Conservation (phyloP, 2,888 invertebrate species). For the Tinea pellionella region DNA sequence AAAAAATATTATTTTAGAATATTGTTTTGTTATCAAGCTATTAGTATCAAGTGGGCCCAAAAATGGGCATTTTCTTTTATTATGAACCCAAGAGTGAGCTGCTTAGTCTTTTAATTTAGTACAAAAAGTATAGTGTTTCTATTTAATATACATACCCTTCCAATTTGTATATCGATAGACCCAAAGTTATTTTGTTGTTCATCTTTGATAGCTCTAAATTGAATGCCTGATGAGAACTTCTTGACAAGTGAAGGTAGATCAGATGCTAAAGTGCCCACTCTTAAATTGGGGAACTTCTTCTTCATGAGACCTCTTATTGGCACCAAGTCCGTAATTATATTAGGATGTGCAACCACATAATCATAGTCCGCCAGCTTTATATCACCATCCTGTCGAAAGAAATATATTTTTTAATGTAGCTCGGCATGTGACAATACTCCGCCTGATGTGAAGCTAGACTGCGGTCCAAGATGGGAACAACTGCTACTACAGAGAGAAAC, state of each 20-base stretch:
- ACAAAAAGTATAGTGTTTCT: too few relatives aligned
- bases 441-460: too few relatives aligned
- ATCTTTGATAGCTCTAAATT: slow-evolving; percentile 75
- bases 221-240: slow-evolving; percentile 77
- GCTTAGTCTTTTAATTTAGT: too few relatives aligned
- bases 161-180: slow-evolving; percentile 73
- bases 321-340: slow-evolving; percentile 81
- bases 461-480: too few relatives aligned
- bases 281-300: slow-evolving; percentile 76
- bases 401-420: neutral
- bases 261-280: slow-evolving; percentile 73
- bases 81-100: too few relatives aligned
- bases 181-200: slow-evolving; percentile 80
- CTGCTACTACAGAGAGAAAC: too few relatives aligned
- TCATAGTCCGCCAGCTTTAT: slow-evolving; percentile 77
- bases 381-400: slow-evolving; percentile 70
- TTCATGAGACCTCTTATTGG: slow-evolving; percentile 82
- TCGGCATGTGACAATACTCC: too few relatives aligned
- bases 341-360: slow-evolving; percentile 81
- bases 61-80: too few relatives aligned
- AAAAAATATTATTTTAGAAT: too few relatives aligned
- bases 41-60: too few relatives aligned
- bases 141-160: slow-evolving; percentile 71
- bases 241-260: slow-evolving; percentile 73
- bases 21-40: too few relatives aligned